phyloP scores from a whole-genome alignment of 2,113 vertebrate species.

The Oriolus oriolus region DNA sequence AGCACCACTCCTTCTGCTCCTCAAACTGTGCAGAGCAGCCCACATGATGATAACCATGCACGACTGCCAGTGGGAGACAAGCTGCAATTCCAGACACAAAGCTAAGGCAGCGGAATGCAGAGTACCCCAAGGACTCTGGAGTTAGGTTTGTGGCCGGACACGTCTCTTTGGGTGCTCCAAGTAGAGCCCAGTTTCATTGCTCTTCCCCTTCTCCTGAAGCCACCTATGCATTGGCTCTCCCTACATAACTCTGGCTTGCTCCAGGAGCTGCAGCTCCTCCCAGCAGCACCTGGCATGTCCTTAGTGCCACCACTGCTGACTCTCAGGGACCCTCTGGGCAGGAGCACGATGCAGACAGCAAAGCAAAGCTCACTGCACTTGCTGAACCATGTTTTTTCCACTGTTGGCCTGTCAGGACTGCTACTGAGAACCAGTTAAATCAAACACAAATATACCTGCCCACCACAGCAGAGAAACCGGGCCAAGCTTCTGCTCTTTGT shows the following conservation, averaged over 20 bases:
- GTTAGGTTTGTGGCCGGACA: not conserved
- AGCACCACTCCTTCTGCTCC: not conserved
- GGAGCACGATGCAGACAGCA: not conserved
- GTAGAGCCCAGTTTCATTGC: not conserved
- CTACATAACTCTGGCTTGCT: not conserved
- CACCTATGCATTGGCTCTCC: not conserved
- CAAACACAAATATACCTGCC: not conserved
- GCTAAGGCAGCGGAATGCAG: not conserved
- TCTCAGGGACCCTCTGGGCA: not conserved
- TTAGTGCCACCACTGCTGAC: not conserved
- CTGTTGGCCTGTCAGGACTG: not conserved
- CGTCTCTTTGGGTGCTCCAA: not conserved
- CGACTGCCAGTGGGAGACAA: not conserved
- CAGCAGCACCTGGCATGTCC: not conserved
- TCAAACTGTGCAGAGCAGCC: fast-evolving
- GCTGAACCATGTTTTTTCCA: not conserved
- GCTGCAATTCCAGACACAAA: not conserved
- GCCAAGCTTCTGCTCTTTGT: not conserved
- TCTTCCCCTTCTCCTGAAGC: not conserved
- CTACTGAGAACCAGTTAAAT: not conserved
- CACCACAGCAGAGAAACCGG: not conserved
- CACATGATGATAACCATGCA: fast-evolving
- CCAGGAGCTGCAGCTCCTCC: not conserved
- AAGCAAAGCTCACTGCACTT: not conserved
- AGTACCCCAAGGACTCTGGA: not conserved